Base-by-base conservation (phyloP, 2,797 vertebrate species). In the Crypturellus tataupa region DNA sequence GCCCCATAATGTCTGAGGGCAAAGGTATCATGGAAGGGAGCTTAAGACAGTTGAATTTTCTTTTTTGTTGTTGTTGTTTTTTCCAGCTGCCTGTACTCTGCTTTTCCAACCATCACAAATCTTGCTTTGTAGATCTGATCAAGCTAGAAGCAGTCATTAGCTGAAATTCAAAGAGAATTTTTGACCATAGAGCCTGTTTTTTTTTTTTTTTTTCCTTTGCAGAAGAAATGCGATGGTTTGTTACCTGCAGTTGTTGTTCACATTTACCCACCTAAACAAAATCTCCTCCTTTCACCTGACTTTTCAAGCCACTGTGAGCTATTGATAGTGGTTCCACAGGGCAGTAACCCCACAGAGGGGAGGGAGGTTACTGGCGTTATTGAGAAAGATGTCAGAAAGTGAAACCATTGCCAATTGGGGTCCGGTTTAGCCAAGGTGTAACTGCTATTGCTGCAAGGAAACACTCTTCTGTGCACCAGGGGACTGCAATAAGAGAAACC, bases 101-200 rank as follows among this genome's bases (percentile, higher is more conserved):
- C 19, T 80, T 92, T 93, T 90, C 60, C 71, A 85, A 19, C 39
- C 2, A 0, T 78, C 55, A 76, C 68, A 84, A 73, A 79, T 79
- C 56, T 42, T 76, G 31, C 80, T 92, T 72, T 90, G 62, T 27
- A 78, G 82, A 58, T 65, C 49, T 71, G 55, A 76, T 53, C 82
- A 68, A 64, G 58, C 70, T 0, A 44, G 0, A 53, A 33, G 16
- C 42, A 59, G 29, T 49, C 58, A 21, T 75, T 75, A 92, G n/a
- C 53, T 75, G 70, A 89, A 92, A 93, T 76, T 65, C 58, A 80
- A 70, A 90, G 72, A 85, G 29, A n/a, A 49, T 24, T 91, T 84
- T 68, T 87, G 49, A 42, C 73, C 10, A 12, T 33, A 65, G 53
- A 55, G 33, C 13, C 24, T 83, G 71, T 2, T 1, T 76, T 93